These are phyloP conservation scores for Coreoperca whiteheadi DNA, from an alignment of 2,113 vertebrate genomes.

Conservation along the genomic window DNA sequence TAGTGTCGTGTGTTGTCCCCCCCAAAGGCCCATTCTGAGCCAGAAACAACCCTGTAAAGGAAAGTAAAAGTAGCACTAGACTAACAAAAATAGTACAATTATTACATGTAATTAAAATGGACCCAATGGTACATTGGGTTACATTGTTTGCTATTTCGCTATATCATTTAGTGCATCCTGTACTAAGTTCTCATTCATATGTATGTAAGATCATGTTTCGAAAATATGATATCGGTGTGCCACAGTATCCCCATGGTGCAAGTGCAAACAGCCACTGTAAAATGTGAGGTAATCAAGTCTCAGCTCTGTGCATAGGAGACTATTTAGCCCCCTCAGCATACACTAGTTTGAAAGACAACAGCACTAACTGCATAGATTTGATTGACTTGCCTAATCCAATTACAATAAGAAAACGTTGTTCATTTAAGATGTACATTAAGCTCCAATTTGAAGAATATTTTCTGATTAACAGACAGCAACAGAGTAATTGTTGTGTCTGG, in stretches of 20 bases:
- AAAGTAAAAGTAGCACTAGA: not conserved
- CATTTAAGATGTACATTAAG: conserved; percentile 78
- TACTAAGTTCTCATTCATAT: conserved; percentile 57
- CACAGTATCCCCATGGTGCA: conserved; percentile 33
- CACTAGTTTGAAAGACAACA: conserved; percentile 46
- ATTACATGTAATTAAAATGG: conserved; percentile 20
- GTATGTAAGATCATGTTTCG: conserved; percentile 51
- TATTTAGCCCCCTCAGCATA: conserved; percentile 36
- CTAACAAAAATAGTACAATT: not conserved
- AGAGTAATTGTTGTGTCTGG: conserved; percentile 75
- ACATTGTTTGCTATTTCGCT: conserved; percentile 11
- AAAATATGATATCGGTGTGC: conserved; percentile 46
- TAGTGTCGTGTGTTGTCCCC: no score
- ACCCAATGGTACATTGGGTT: not conserved
- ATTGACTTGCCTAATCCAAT: conserved; percentile 80
- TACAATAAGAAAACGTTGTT: conserved; percentile 72
- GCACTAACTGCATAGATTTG: conserved; percentile 55
- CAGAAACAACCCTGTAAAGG: not conserved
- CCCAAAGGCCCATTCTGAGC: no score
- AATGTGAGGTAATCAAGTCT: conserved; percentile 63
- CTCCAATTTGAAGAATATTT: conserved; percentile 74
- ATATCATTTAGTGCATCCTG: conserved; percentile 6
- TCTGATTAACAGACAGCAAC: conserved; percentile 68
- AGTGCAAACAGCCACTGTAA: conserved; percentile 41
- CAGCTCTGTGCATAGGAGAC: conserved; percentile 38